Base-by-base conservation (phyloP, 53 echinoderm and acorn worm species). In the Patiria pectinifera region DNA sequence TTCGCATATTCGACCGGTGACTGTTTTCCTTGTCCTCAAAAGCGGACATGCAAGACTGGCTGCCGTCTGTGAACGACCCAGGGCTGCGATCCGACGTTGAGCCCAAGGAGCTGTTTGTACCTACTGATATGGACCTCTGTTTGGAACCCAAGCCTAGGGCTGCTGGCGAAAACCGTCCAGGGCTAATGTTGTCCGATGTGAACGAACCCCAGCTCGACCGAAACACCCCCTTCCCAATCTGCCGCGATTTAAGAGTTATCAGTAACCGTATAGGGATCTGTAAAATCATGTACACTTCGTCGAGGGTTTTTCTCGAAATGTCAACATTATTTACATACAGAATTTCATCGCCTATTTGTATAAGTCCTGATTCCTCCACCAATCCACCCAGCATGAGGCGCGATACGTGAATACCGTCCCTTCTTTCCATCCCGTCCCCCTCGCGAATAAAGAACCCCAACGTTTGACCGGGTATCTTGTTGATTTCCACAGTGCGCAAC, bases 261-360 rank as follows among this genome's bases (percentile, higher is more conserved):
- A 99, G 86, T 61, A 99, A 94, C 86, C 99, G 92, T 76, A 93
- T 96, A 25, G 99, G 99, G 86, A 99, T 99, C 93, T 99, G 96
- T 86, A 99, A 89, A 69, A 97, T 87, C 83, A 95, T 88, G 53
- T 94, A 95, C 4, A 99, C 97, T 93, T 99, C 99, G 91, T 99
- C 99, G 10, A 99, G 93, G 79, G 94, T 92, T 93, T 96, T 97
- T 72, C 94, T 91, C 49, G 95, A 91, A 48, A 99, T 94, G 49
- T 97, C 97, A 35, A 99, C 96, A 92, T 95, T 97, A 92, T 99
- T 99, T 72, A 99, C 97, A 91, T 95, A 99, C 61, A 99, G 87
- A 86, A 99, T 96, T 93, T 97, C 99, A 96, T 99, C 99, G 18
- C 97, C 97, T 15, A 99, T 94, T 53, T 92, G 93, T 77, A 99